phyloP scores from a whole-genome alignment of 1,140 invertebrate genomes.

The Nautilus pompilius region DNA sequence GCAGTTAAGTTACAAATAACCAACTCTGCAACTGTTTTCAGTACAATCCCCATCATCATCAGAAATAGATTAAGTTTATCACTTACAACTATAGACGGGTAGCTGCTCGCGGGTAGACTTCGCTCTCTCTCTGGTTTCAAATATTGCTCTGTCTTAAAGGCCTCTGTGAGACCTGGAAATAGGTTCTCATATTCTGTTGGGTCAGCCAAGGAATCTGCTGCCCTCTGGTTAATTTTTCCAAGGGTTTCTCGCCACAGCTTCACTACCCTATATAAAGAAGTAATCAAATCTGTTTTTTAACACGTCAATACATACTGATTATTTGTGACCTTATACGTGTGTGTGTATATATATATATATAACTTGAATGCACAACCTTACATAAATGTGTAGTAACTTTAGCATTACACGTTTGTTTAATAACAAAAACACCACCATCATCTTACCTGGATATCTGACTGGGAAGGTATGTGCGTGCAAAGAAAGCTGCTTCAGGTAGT shows the following conservation, averaged over 20 bases:
- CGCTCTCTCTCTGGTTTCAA: constrained; percentile 30
- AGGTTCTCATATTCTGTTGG: constrained; percentile 95
- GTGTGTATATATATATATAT: no score
- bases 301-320: no score
- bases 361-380: no score
- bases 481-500: constrained; percentile 94
- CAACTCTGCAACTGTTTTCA: background rate
- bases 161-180: constrained; percentile 81
- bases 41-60: background rate
- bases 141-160: constrained; percentile 69
- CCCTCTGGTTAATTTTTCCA: constrained; percentile 62
- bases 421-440: background rate
- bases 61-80: background rate
- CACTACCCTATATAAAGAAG: constrained; percentile 37
- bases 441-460: constrained; percentile 64
- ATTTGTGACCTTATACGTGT: no score
- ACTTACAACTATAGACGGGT: constrained; percentile 44
- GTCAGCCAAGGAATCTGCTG: constrained; percentile 90
- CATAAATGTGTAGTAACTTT: no score
- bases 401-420: background rate
- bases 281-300: no score
- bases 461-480: constrained; percentile 86
- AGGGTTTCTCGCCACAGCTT: constrained; percentile 47
- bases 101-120: constrained; percentile 39
- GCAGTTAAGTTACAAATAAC: background rate